phyloP scores from a whole-genome alignment of 1,140 invertebrate genomes.

The Pteromalus puparum region DNA sequence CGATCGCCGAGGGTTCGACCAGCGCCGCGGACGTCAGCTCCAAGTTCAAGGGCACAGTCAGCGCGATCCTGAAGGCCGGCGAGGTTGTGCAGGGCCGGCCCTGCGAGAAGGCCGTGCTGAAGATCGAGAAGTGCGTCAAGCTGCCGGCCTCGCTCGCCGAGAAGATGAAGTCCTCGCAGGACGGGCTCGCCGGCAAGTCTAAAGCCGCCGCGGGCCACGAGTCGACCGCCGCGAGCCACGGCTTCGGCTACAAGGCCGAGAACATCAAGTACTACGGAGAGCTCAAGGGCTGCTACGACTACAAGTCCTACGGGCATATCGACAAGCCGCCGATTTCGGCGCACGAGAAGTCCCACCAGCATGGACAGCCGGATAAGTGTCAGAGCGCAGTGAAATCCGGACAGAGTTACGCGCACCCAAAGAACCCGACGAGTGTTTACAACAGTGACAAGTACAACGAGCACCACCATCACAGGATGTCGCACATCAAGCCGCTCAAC shows the following conservation, averaged over 20 bases:
- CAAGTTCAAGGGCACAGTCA: slow-evolving; percentile 65
- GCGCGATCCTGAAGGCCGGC: slow-evolving; percentile 60
- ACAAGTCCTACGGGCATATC: slow-evolving; percentile 69
- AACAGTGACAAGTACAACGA: slow-evolving; percentile 67
- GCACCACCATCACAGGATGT: slow-evolving; percentile 66
- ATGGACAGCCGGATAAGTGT: slow-evolving; percentile 60
- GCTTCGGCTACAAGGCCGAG: slow-evolving; percentile 67
- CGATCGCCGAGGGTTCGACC: background rate
- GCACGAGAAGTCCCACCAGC: slow-evolving; percentile 67
- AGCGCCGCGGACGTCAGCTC: background rate
- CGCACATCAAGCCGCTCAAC: slow-evolving; percentile 57
- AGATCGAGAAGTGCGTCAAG: slow-evolving; percentile 4
- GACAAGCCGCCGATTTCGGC: slow-evolving; percentile 62
- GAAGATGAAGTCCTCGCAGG: slow-evolving; percentile 69
- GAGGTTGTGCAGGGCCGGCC: slow-evolving; percentile 64
- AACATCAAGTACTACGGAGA: slow-evolving; percentile 72
- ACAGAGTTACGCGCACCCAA: slow-evolving; percentile 60
- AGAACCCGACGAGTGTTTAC: slow-evolving; percentile 52
- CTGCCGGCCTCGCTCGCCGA: slow-evolving; percentile 54
- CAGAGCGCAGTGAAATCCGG: slow-evolving; percentile 55
- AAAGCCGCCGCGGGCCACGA: slow-evolving; percentile 52
- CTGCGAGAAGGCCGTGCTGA: slow-evolving; percentile 62
- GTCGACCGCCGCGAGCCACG: slow-evolving; percentile 42
- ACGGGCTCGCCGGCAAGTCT: slow-evolving; percentile 59
- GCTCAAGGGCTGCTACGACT: slow-evolving; percentile 67